phyloP scores from a whole-genome alignment of 2,113 vertebrate species.

The Nasalis larvatus region DNA sequence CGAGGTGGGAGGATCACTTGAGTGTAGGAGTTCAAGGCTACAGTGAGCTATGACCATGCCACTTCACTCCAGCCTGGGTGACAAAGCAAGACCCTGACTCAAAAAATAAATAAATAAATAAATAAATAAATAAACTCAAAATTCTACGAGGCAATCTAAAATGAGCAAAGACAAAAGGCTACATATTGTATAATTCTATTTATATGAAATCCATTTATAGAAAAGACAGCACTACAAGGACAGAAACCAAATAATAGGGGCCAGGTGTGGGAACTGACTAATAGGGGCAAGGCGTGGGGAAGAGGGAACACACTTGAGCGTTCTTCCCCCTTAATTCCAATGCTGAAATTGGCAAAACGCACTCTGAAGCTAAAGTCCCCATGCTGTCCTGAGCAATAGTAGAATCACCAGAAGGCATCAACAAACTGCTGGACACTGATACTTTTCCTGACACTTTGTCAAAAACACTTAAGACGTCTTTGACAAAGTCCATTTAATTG shows the following conservation, averaged over 20 bases:
- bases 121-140: not conserved
- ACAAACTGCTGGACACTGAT: not conserved
- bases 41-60: too few relatives aligned
- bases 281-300: not conserved
- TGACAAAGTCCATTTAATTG: not conserved
- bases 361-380: not conserved
- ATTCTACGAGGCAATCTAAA: not conserved
- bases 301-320: not conserved
- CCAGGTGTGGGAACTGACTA: not conserved
- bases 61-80: too few relatives aligned
- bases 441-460: not conserved
- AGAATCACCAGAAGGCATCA: not conserved
- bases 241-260: not conserved
- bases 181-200: not conserved
- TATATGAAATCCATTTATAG: not conserved
- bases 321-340: not conserved
- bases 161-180: not conserved
- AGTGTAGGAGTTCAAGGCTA: too few relatives aligned
- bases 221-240: not conserved
- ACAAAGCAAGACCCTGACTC: too few relatives aligned
- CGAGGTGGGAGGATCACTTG: too few relatives aligned
- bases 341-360: not conserved
- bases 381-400: not conserved
- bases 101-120: too few relatives aligned
- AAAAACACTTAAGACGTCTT: not conserved